A percentile compares a stretch with the other conserved stretches of the same genome.
Conservation (phyloP, 2,888 invertebrate species). For the Teleogryllus oceanicus region DNA sequence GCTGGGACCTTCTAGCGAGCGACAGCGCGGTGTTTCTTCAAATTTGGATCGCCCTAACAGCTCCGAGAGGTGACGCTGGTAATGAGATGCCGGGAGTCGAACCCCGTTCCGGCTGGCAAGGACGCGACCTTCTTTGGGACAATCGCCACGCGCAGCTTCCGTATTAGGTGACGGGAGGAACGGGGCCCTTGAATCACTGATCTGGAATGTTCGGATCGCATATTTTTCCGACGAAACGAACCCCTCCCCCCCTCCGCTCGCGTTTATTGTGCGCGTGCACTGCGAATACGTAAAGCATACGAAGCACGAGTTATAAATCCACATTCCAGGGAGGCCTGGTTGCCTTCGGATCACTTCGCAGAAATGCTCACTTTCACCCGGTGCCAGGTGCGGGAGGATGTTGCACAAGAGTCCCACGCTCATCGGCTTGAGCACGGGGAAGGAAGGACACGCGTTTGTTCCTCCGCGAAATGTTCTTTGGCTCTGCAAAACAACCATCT, state of each 20-base stretch:
- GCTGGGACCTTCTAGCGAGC: background rate
- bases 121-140: slow-evolving; percentile 18
- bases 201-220: slow-evolving; percentile 4
- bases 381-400: too few relatives aligned
- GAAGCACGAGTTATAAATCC: background rate
- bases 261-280: background rate
- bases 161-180: background rate
- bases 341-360: too few relatives aligned
- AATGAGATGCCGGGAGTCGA: background rate
- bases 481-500: too few relatives aligned
- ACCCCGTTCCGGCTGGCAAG: background rate
- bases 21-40: background rate
- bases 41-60: background rate
- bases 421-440: too few relatives aligned
- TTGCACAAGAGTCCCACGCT: too few relatives aligned
- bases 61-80: background rate
- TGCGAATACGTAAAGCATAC: background rate
- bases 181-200: background rate
- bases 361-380: too few relatives aligned
- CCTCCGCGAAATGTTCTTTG: too few relatives aligned
- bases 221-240: background rate
- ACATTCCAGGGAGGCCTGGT: background rate
- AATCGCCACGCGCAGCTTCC: background rate
- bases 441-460: too few relatives aligned
- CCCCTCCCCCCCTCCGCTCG: background rate